Evolutionary conservation across 2,113 vertebrate species (phyloP).

Genomic region (Periophthalmus modestus): DNA sequence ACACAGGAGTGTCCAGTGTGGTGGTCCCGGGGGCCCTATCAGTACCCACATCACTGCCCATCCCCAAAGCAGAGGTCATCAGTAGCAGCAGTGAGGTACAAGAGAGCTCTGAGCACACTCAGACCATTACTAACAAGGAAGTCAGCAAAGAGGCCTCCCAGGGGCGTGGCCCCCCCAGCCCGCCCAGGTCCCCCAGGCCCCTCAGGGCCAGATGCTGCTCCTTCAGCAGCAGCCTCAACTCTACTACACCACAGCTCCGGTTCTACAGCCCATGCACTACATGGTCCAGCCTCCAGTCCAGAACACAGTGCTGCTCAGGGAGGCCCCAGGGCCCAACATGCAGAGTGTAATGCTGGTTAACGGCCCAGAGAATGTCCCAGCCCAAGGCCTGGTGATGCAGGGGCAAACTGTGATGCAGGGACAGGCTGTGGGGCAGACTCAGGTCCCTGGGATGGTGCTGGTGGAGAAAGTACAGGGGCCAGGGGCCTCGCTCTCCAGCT

Average conservation of each 20-base stretch:
- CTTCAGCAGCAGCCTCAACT: conserved; percentile 71
- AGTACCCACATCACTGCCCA: not conserved
- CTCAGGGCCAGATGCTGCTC: conserved; percentile 57
- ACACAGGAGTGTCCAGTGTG: conserved; percentile 20
- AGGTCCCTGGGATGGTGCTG: conserved; percentile 46
- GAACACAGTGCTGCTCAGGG: conserved; percentile 57
- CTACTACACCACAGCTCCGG: conserved; percentile 58
- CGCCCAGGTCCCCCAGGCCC: not conserved
- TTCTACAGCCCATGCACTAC: conserved; percentile 65
- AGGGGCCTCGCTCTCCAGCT: conserved; percentile 43
- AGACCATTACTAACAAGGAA: conserved; percentile 16
- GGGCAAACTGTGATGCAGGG: conserved; percentile 10
- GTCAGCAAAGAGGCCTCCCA: not conserved
- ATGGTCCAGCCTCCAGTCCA: conserved; percentile 62
- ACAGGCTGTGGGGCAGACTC: conserved; percentile 1
- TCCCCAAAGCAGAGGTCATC: conserved; percentile 1
- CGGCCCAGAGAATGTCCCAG: not conserved
- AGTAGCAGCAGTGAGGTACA: conserved; percentile 22
- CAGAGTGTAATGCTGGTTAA: conserved; percentile 51
- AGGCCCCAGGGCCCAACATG: conserved; percentile 47
- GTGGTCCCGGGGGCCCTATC: conserved; percentile 4
- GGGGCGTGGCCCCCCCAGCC: not conserved
- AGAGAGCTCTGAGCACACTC: conserved; percentile 18
- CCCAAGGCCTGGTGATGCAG: conserved; percentile 24
- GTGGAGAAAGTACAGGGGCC: conserved; percentile 44